Percentiles rank a stretch among this genome's conserved stretches.
Conservation (phyloP, 2,113 vertebrate genomes). For the Cariama cristata region DNA sequence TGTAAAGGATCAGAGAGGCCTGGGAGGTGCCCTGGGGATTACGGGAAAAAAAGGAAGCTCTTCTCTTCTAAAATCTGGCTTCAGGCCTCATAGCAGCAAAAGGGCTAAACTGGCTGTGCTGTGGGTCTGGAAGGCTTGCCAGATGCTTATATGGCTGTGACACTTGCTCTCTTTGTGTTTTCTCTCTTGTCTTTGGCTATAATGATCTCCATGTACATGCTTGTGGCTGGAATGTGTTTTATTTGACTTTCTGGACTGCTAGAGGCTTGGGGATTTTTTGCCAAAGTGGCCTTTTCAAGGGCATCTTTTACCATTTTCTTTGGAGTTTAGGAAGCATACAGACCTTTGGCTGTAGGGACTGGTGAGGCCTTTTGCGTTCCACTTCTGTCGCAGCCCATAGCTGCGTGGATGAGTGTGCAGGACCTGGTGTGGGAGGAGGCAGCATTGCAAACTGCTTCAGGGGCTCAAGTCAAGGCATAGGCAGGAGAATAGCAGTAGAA, state of each 20-base stretch:
- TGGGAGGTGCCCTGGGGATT: neutral
- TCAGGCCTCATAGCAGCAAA: neutral
- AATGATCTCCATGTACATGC: neutral
- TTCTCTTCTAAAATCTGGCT: neutral
- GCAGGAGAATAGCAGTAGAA: neutral
- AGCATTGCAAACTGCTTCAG: neutral
- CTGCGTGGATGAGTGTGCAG: neutral
- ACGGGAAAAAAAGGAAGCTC: neutral
- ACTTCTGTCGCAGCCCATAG: neutral
- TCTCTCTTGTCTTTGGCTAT: neutral
- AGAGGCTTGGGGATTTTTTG: neutral
- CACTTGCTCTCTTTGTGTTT: neutral
- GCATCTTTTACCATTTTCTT: neutral
- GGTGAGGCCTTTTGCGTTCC: neutral
- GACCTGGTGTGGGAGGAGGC: neutral
- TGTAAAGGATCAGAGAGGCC: neutral
- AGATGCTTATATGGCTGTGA: neutral
- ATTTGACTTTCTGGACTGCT: neutral
- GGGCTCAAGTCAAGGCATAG: neutral
- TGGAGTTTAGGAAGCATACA: neutral
- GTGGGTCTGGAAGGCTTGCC: neutral
- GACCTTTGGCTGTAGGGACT: neutral
- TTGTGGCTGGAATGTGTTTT: neutral
- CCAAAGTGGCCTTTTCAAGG: neutral
- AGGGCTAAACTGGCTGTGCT: neutral